phyloP scores from a whole-genome alignment of 2,797 vertebrate species.

The Falco columbarius region DNA sequence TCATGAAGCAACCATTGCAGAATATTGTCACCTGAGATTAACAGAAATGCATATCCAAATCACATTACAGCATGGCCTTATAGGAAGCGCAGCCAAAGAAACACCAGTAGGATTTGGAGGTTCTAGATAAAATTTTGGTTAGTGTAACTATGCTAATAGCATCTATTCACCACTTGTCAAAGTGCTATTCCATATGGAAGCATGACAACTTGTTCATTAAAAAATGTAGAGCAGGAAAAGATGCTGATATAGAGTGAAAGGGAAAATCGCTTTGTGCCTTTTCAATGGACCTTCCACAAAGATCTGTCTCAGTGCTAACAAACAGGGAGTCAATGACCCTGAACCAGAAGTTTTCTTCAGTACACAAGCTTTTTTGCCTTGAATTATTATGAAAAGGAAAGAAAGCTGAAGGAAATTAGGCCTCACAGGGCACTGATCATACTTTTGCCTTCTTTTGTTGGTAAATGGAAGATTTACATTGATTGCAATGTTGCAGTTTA shows the following conservation, averaged over 20 bases:
- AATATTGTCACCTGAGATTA: background rate
- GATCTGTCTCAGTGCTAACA: background rate
- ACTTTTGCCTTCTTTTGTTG: constrained; percentile 24
- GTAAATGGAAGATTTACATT: constrained; percentile 29
- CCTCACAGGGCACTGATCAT: background rate
- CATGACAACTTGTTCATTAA: background rate
- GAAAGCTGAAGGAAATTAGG: constrained; percentile 7
- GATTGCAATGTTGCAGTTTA: constrained; percentile 22
- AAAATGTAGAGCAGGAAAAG: background rate
- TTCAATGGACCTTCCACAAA: background rate
- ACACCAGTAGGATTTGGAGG: background rate
- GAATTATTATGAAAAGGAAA: constrained; percentile 6
- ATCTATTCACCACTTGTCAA: background rate
- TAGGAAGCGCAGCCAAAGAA: background rate
- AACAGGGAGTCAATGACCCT: background rate
- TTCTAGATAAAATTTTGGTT: background rate
- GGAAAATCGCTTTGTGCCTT: background rate
- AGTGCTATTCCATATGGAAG: background rate
- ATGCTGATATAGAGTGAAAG: background rate
- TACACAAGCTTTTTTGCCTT: background rate
- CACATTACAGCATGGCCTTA: background rate
- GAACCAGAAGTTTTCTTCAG: background rate
- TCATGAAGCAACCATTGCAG: background rate
- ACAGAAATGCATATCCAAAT: background rate
- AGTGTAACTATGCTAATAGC: background rate